phyloP scores from a whole-genome alignment of 2,797 vertebrate species.

The Coluber constrictor region DNA sequence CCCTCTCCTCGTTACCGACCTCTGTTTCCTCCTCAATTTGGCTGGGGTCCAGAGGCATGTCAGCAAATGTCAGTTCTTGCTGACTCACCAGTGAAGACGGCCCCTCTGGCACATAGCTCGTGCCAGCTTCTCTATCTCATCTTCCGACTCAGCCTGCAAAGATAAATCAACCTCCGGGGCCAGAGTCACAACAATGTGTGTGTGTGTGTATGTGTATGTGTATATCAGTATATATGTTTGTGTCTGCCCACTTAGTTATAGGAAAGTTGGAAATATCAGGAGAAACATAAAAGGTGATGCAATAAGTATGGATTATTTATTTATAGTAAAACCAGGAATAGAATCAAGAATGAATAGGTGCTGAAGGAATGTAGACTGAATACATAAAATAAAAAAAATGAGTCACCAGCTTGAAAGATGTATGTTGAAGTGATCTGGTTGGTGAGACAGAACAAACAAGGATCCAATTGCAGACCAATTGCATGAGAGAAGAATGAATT shows the following conservation, averaged over 20 bases:
- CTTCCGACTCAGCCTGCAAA: too few relatives aligned
- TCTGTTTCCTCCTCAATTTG: too few relatives aligned
- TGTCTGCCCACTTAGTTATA: neutral
- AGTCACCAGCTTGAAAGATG: neutral
- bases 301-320: neutral
- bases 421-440: neutral
- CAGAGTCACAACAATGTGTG: too few relatives aligned
- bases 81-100: too few relatives aligned
- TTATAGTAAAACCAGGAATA: neutral
- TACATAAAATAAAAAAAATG: neutral
- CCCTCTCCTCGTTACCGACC: too few relatives aligned
- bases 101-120: too few relatives aligned
- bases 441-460: neutral
- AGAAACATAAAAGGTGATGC: neutral
- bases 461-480: neutral
- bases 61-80: too few relatives aligned
- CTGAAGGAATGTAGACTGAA: neutral
- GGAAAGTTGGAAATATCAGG: neutral
- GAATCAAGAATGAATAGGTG: neutral
- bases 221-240: neutral
- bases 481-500: neutral
- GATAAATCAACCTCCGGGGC: too few relatives aligned
- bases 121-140: too few relatives aligned
- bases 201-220: too few relatives aligned
- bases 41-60: too few relatives aligned